Conservation (phyloP, 2,888 invertebrate species). For the Seladonia tumulorum region DNA sequence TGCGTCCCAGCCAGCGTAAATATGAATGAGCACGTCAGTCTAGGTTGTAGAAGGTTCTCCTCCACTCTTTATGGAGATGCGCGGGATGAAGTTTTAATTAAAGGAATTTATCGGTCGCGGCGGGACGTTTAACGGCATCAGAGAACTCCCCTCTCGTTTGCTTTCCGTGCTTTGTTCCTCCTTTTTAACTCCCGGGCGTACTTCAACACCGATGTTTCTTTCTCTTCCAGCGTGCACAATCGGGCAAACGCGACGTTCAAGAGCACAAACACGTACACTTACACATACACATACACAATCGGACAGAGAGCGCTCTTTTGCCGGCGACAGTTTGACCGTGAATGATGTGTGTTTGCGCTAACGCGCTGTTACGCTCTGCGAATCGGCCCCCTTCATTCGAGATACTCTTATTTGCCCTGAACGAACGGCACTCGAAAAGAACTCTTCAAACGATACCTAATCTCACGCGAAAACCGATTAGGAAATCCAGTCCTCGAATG, state of each 20-base stretch:
- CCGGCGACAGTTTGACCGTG: slow-evolving; percentile 18
- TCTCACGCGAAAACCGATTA: not conserved
- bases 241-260: slow-evolving; percentile 20
- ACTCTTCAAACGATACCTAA: not conserved
- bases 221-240: slow-evolving; percentile 18
- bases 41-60: slow-evolving; percentile 61
- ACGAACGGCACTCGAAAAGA: not conserved
- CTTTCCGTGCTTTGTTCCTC: slow-evolving; percentile 38
- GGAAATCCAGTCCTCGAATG: not conserved
- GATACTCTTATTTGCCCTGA: no score
- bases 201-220: slow-evolving; percentile 15
- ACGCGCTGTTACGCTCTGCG: not conserved
- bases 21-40: slow-evolving; percentile 64
- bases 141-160: slow-evolving; percentile 59
- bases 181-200: slow-evolving; percentile 35
- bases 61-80: slow-evolving; percentile 67
- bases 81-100: slow-evolving; percentile 74
- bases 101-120: slow-evolving; percentile 73
- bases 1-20: slow-evolving; percentile 59
- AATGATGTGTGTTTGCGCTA: not conserved
- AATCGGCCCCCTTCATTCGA: not conserved
- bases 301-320: slow-evolving; percentile 5
- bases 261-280: not conserved
- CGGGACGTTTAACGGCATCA: slow-evolving; percentile 67
- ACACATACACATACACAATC: not conserved